These are phyloP conservation scores for Intellagama lesueurii DNA, from an alignment of 2,797 vertebrate species.

Conservation along the genomic window DNA sequence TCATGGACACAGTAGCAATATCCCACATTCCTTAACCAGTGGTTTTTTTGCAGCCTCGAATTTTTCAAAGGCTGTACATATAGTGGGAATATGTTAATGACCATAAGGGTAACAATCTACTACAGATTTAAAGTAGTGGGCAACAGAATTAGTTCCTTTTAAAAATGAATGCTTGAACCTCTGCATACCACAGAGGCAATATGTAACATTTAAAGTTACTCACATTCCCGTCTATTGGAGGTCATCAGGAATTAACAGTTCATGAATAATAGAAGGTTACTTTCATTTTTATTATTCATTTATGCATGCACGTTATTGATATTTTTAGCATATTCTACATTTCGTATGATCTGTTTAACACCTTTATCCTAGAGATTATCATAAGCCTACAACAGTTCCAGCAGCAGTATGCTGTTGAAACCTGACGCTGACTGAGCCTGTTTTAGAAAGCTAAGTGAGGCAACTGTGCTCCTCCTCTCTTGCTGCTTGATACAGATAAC, in stretches of 20 bases:
- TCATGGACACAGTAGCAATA: too few species aligned
- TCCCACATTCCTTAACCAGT: too few species aligned
- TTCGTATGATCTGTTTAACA: conserved; percentile 13
- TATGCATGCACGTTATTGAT: conserved; percentile 16
- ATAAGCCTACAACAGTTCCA: neutral
- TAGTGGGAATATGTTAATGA: too few species aligned
- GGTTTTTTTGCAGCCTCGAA: too few species aligned
- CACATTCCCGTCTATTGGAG: neutral
- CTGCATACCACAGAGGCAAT: neutral
- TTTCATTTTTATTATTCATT: conserved; percentile 22
- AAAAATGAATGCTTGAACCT: neutral
- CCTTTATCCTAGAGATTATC: conserved; percentile 11
- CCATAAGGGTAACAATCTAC: too few species aligned
- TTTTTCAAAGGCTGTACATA: too few species aligned
- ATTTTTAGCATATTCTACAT: conserved; percentile 18
- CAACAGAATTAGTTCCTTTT: too few species aligned
- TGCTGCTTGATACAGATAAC: neutral
- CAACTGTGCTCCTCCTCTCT: neutral
- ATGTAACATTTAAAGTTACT: neutral
- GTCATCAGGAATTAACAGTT: neutral
- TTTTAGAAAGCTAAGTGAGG: neutral
- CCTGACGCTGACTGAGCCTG: neutral
- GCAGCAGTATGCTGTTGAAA: neutral
- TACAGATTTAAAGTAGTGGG: too few species aligned
- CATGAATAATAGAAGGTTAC: conserved; percentile 7